These are phyloP conservation scores for Knipowitschia caucasica DNA, from an alignment of 2,797 vertebrate genomes.

Conservation along the genomic window DNA sequence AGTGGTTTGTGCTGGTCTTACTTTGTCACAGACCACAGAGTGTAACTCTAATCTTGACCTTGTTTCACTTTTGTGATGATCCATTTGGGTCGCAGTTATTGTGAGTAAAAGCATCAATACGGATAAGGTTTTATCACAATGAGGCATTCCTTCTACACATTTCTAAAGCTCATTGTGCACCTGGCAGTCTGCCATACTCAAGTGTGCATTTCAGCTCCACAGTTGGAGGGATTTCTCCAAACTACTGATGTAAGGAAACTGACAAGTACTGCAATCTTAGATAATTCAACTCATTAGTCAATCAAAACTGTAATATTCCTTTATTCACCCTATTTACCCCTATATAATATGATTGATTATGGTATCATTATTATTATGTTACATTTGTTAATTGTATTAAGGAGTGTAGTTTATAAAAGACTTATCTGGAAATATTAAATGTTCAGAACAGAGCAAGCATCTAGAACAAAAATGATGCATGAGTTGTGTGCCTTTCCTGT, in stretches of 20 bases:
- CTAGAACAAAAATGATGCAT: constrained; percentile 60
- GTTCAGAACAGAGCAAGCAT: not conserved
- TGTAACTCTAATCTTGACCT: constrained; percentile 44
- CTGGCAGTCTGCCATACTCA: constrained; percentile 37
- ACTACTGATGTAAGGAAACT: too few relatives aligned
- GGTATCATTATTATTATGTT: too few relatives aligned
- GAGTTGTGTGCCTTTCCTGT: constrained; percentile 61
- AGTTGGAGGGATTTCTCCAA: constrained; percentile 35
- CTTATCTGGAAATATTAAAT: not conserved
- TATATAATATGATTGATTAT: too few relatives aligned
- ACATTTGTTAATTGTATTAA: too few relatives aligned
- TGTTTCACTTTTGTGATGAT: constrained; percentile 25
- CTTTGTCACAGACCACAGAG: constrained; percentile 25
- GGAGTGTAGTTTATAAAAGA: too few relatives aligned
- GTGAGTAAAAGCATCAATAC: constrained; percentile 36
- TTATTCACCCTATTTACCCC: too few relatives aligned
- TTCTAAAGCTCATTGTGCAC: constrained; percentile 30
- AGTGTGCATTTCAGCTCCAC: constrained; percentile 34
- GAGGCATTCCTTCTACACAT: constrained; percentile 22
- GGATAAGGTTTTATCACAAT: constrained; percentile 22
- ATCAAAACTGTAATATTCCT: too few relatives aligned
- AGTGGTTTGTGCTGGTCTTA: constrained; percentile 13
- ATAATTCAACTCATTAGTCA: too few relatives aligned
- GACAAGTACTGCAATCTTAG: too few relatives aligned
- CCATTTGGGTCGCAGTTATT: constrained; percentile 33